Conservation (phyloP, 2,113 vertebrate species). For the Pelmatolapia mariae region DNA sequence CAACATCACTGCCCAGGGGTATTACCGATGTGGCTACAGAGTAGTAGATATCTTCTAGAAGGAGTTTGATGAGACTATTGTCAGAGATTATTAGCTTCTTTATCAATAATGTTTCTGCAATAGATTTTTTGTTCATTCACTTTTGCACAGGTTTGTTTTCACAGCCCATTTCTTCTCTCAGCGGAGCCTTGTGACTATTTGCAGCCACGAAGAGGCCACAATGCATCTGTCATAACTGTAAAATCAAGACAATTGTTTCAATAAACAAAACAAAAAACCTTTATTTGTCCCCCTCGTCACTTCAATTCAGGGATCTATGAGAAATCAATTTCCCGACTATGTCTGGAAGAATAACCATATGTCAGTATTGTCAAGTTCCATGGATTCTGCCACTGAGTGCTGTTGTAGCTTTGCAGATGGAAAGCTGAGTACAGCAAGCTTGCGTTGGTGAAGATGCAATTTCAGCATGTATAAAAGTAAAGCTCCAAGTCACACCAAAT, state of each 20-base stretch:
- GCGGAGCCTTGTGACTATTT: neutral
- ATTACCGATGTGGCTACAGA: neutral
- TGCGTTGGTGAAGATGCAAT: neutral
- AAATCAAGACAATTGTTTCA: slow-evolving; percentile 7
- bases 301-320: slow-evolving; percentile 31
- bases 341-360: slow-evolving; percentile 48
- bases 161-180: neutral
- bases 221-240: neutral
- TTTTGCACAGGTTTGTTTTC: neutral
- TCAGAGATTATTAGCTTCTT: neutral
- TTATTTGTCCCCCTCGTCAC: slow-evolving; percentile 44
- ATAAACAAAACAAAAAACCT: slow-evolving; percentile 36
- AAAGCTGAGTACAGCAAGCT: neutral
- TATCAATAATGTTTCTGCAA: neutral
- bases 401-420: neutral
- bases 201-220: neutral
- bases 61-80: neutral
- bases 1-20: neutral
- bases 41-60: neutral
- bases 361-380: slow-evolving; percentile 24
- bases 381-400: neutral
- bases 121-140: neutral
- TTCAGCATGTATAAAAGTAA: neutral
- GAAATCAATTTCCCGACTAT: slow-evolving; percentile 45
- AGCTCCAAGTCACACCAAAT: neutral